Base-by-base conservation (phyloP, 1,140 invertebrate species). In the Philopotamus ludificatus region DNA sequence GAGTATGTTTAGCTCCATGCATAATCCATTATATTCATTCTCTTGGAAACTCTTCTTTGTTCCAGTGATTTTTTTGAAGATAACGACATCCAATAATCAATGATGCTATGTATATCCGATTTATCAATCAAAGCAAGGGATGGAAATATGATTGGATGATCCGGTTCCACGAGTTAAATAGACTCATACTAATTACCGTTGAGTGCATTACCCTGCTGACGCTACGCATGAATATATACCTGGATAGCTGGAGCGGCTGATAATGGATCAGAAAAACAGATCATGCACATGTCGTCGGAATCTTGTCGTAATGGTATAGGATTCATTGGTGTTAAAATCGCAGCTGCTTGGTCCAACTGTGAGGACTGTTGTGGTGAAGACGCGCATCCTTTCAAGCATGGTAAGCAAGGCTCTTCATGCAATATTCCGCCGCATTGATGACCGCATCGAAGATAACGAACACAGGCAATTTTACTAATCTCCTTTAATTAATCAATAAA, bases 271-370 rank as follows among this genome's bases (percentile, higher is more conserved):
- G 93, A 96, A 77, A 99, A 99, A 75, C 97, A 99, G 66, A 99
- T 96, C 94, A 98, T 98, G 79, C 97, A 99, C 94, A 99, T 97
- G 73, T 99, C 96, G 73, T 99, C 96, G 0, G 93, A 93, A 77
- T 99, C 96, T 79, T 98, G 95, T 22, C 91, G 90, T 12, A 95
- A 77, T n/a, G 75, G 75, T 9, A 12, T 16, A 3, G 55, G 53
- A 3, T 28, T n/a, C 3, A 49, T 18, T 0, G 81, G 76, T 34
- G 77, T 22, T 15, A 49, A 22, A 3, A 50, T 9, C 18, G 64
- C 64, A n/a, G 64, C 67, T 0, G 74, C 70, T 10, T 67, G 65
- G 2, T 68, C 68, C 49, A 66, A 49, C 22, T 39, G 44, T 0
- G 70, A 68, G 86, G 1, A 85, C 83, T 51, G 87, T 1, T 71